A percentile compares a stretch with the other conserved stretches of the same genome.
These are phyloP conservation scores for Chaitophorus viminalis DNA, from an alignment of 2,888 invertebrate species.

Conservation along the genomic window DNA sequence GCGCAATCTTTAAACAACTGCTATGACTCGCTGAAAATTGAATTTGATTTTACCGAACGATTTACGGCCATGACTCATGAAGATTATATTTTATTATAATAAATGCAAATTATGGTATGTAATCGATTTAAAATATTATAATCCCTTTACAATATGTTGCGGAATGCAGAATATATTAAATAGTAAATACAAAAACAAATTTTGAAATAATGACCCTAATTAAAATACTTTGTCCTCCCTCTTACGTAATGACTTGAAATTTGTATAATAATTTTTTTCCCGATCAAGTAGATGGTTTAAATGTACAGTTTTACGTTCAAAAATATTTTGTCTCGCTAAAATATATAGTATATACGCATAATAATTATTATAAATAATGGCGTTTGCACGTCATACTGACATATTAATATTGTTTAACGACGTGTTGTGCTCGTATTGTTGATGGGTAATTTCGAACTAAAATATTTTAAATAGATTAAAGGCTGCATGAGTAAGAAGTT, in stretches of 20 bases:
- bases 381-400: background rate
- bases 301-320: background rate
- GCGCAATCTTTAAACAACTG: slow-evolving; percentile 39
- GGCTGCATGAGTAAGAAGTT: background rate
- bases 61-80: slow-evolving; percentile 5
- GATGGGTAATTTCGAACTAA: background rate
- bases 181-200: background rate
- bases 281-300: background rate
- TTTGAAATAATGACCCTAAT: background rate
- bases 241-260: background rate
- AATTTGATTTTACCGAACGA: slow-evolving; percentile 25
- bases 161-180: background rate
- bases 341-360: no score
- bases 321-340: background rate
- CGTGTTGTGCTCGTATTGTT: background rate
- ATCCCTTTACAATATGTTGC: background rate
- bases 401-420: background rate
- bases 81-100: background rate
- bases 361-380: background rate
- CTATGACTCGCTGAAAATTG: slow-evolving; percentile 39
- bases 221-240: background rate
- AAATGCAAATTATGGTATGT: slow-evolving; percentile 27
- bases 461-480: background rate
- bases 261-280: background rate
- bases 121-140: background rate